Evolutionary conservation across 1,140 invertebrate species (phyloP), one percentile per base, ranked within the genome.

Genomic region (Ceratosolen solmsi): DNA sequence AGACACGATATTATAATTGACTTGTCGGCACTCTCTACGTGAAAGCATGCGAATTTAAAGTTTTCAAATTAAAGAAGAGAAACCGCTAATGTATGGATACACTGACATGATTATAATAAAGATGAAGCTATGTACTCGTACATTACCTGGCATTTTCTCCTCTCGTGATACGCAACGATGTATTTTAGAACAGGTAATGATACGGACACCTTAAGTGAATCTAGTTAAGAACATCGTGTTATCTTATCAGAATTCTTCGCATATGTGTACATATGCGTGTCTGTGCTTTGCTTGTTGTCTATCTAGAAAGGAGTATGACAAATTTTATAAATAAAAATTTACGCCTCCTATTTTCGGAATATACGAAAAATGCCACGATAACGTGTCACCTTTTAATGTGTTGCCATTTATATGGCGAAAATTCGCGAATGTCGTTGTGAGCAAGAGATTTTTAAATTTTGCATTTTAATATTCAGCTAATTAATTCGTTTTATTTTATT

Each of bases 101-200:
- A n/a, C n/a, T n/a, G n/a, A n/a, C n/a, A n/a, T n/a, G n/a, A n/a
- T n/a, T n/a, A n/a, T n/a, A n/a, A n/a, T n/a, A n/a, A n/a, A n/a
- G n/a, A n/a, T n/a, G n/a, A n/a, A n/a, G n/a, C n/a, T n/a, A n/a
- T n/a, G n/a, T n/a, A n/a, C n/a, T n/a, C 20, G 54, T 51, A 72
- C 38, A 33, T 82, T 73, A 82, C 81, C 75, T 78, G 81, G 75
- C 81, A 82, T 82, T 60, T 76, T 65, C 27, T 74, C 20, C 41
- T 65, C 13, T 20, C 20, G 0, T 27, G 63, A 51, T 70, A 27
- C 27, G 71, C 51, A n/a, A 71, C 51, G 49, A 54, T 33, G 63
- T 38, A 58, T 58, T 22, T 15, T 33, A 25, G 30, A 73, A 49
- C 54, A 11, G 33, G 9, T 41, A 78, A 41, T 82, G 81, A 82